These are phyloP conservation scores for Parasteatoda lunata DNA, from an alignment of 2,888 invertebrate species.

Conservation along the genomic window DNA sequence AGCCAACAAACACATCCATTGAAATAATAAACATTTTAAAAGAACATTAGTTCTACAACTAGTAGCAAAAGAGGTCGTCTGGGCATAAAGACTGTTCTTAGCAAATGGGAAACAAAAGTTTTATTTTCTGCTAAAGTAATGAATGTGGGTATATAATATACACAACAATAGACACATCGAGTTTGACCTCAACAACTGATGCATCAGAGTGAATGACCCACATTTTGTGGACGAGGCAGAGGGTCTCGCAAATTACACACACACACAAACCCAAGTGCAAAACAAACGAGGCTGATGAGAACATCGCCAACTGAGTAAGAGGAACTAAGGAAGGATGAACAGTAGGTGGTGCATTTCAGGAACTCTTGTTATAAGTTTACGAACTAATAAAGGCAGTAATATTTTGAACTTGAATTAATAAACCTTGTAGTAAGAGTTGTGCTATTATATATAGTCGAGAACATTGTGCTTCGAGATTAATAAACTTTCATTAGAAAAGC, in stretches of 20 bases:
- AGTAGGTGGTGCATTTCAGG: background rate
- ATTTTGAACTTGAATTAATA: too few relatives aligned
- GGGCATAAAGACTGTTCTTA: too few relatives aligned
- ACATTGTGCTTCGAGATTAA: too few relatives aligned
- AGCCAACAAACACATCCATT: too few relatives aligned
- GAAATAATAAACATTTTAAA: too few relatives aligned
- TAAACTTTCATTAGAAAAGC: too few relatives aligned
- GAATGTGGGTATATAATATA: background rate
- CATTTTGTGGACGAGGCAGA: constrained; percentile 15
- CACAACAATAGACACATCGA: constrained; percentile 21
- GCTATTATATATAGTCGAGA: too few relatives aligned
- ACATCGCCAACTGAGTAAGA: background rate
- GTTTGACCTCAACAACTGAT: constrained; percentile 37
- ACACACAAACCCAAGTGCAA: constrained; percentile 7
- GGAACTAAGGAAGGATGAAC: background rate
- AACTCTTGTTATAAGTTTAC: too few relatives aligned
- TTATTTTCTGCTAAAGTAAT: background rate
- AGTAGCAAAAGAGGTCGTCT: too few relatives aligned
- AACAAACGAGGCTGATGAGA: background rate
- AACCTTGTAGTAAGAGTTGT: too few relatives aligned
- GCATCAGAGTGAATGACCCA: constrained; percentile 47
- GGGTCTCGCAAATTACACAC: background rate
- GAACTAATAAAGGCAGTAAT: too few relatives aligned
- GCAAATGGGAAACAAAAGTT: background rate
- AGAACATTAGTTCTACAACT: too few relatives aligned